phyloP scores from a whole-genome alignment of 2,113 vertebrate species.

The Poicephalus gulielmi region DNA sequence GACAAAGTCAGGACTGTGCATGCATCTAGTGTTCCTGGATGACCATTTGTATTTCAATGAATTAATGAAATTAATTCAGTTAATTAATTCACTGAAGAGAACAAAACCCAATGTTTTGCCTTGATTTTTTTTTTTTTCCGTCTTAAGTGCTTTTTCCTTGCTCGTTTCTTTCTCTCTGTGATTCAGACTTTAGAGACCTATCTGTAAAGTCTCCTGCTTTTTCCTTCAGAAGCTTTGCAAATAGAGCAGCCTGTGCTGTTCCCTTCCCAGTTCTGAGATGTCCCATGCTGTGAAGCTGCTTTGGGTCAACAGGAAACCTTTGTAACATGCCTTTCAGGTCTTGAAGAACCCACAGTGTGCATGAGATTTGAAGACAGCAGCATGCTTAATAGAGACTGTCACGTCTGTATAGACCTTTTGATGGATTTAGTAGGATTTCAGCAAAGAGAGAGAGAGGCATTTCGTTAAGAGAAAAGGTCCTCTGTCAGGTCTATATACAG shows the following conservation, averaged over 20 bases:
- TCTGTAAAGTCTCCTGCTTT: not conserved
- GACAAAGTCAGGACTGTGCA: not conserved
- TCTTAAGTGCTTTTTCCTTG: not conserved
- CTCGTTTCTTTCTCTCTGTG: not conserved
- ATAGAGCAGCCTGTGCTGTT: not conserved
- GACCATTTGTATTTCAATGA: not conserved
- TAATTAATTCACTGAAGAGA: not conserved
- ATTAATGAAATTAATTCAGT: not conserved
- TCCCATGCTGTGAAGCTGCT: not conserved
- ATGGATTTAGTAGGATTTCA: not conserved
- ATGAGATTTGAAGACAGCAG: not conserved
- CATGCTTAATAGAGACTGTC: not conserved
- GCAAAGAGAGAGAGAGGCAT: not conserved
- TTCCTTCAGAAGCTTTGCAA: constrained; percentile 9
- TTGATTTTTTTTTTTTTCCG: not conserved
- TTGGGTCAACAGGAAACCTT: constrained; percentile 37
- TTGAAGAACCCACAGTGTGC: not conserved
- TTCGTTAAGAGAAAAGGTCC: not conserved
- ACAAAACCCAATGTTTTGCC: not conserved
- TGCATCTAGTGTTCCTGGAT: not conserved
- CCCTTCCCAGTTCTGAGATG: not conserved
- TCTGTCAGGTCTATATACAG: not conserved
- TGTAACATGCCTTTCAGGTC: not conserved
- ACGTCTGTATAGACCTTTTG: not conserved
- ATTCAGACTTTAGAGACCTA: not conserved